A percentile compares a stretch with the other conserved stretches of the same genome.
phyloP scores from a whole-genome alignment of 2,888 invertebrate species.

The Ormyrus pomaceus region DNA sequence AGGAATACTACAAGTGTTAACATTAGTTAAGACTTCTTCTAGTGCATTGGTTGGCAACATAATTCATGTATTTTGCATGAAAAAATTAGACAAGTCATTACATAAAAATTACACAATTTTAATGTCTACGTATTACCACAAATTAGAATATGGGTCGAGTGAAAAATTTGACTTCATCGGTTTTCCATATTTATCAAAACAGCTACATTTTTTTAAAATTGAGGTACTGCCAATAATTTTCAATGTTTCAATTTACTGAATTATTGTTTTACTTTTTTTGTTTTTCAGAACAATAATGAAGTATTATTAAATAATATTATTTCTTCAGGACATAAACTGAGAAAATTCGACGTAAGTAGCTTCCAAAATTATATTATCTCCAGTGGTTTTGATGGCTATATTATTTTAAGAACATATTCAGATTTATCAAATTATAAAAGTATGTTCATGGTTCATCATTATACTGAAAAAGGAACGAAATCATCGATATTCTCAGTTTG shows the following conservation, averaged over 20 bases:
- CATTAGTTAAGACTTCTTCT: slow-evolving; percentile 56
- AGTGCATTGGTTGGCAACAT: slow-evolving; percentile 14
- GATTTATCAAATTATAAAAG: slow-evolving; percentile 65
- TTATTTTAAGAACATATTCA: slow-evolving; percentile 68
- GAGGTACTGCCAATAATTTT: slow-evolving; percentile 55
- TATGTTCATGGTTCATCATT: slow-evolving; percentile 74
- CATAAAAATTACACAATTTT: slow-evolving; percentile 56
- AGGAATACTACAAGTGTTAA: slow-evolving; percentile 53
- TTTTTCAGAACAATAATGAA: slow-evolving; percentile 60
- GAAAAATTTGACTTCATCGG: slow-evolving; percentile 59
- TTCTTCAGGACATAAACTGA: slow-evolving; percentile 73
- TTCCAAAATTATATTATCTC: slow-evolving; percentile 68
- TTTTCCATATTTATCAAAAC: slow-evolving; percentile 64
- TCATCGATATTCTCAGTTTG: slow-evolving; percentile 75
- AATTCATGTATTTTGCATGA: slow-evolving; percentile 51
- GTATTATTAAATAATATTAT: slow-evolving; percentile 58
- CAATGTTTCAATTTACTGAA: background rate
- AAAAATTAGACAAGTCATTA: slow-evolving; percentile 31
- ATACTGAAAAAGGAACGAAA: slow-evolving; percentile 75
- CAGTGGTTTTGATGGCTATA: slow-evolving; percentile 75
- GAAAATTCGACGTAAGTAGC: slow-evolving; percentile 68
- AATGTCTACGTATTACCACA: slow-evolving; percentile 57
- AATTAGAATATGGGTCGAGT: slow-evolving; percentile 58
- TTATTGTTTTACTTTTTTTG: slow-evolving; percentile 3
- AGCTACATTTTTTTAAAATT: slow-evolving; percentile 64